Base-by-base conservation (phyloP, 2,113 vertebrate genomes). In the Pungitius pungitius region DNA sequence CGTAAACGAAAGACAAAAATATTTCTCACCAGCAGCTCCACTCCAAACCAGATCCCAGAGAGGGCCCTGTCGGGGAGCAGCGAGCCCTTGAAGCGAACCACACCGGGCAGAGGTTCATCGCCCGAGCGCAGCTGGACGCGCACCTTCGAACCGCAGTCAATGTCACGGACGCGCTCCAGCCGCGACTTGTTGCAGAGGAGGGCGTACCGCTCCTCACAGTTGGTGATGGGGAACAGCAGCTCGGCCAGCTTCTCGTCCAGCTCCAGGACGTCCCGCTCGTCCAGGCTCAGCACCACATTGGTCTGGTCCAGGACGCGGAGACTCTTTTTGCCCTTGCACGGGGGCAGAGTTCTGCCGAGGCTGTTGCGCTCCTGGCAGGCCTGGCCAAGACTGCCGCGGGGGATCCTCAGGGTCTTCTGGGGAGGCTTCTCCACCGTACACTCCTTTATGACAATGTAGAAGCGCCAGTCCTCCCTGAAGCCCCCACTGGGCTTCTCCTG, bases 11-110 rank as follows among this genome's bases (percentile, higher is more conserved):
- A 67, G 73, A 49, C 2, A 30, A 13, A 27, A 5, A 1, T n/a
- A 45, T 17, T 35, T 61, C 97, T 97, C 92, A 99, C 98, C 96
- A 99, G 91, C 75, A 99, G 90, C 83, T 99, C 98, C 13, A 99
- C 98, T 86, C 98, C 98, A 72, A 99, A 99, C 94, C 96, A 99
- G 84, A 99, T 96, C 33, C 96, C 97, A 1, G 95, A 96, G 35
- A 98, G 94, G 0, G 95, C 95, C 81, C 96, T 92, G 86, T 98
- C 97, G 3, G 96, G 96, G 68, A 99, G 89, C 40, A 99, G 91
- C 0, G 97, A 95, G 74, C 98, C 98, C 85, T 96, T 95, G 91
- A 98, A 99, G 58, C 97, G 95, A 77, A 99, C 97, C 66, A 99
- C 96, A 20, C 98, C 98, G 10, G 96, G 97, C 73, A 96, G 94